Evolutionary conservation across 2,113 vertebrate genomes (phyloP), one percentile per base, ranked within the genome.

Genomic region (Muntiacus muntjak): DNA sequence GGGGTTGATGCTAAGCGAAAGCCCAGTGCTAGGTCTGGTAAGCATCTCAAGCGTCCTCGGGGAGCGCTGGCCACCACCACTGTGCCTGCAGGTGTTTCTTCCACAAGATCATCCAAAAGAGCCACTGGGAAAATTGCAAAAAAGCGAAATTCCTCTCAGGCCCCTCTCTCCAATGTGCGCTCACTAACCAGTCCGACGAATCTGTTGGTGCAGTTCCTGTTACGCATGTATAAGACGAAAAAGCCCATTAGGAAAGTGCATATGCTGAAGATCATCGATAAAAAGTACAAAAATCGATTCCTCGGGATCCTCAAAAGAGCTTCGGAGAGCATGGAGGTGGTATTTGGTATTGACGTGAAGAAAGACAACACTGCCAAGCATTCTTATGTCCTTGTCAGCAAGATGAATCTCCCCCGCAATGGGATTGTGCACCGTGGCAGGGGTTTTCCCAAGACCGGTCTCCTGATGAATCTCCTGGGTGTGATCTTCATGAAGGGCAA

Each of bases 261-360:
- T n/a, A 52, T 97, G 87, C 16, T 97, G 54, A 96, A 93, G 55
- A 2, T 97, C 30, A 16, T 97, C 15, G 2, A 9, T 4, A 88
- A 79, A 9, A 85, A 57, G 26, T 16, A 82, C 4, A n/a, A 62
- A 25, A 10, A 40, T 3, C 10, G 1, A 19, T 97, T 97, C 67
- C 13, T 0, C 7, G 76, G 97, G 13, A 82, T 95, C 28, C 78
- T 97, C 4, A 25, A 0, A 82, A 81, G 30, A 91, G 90, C 67
- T 57, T 36, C 97, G 26, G 88, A 95, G 47, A 93, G 10, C 54
- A 76, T 95, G 4, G 91, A 97, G 40, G 76, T 97, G 33, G 57
- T 97, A 6, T 96, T 94, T 54, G 96, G 95, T 55, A 17, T 95
- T 52, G 86, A 97, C 2, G 19, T 96, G 47, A 96, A 96, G 47